Evolutionary conservation across 2,797 vertebrate species (phyloP).

Genomic region (Gadopsis bispinosus): DNA sequence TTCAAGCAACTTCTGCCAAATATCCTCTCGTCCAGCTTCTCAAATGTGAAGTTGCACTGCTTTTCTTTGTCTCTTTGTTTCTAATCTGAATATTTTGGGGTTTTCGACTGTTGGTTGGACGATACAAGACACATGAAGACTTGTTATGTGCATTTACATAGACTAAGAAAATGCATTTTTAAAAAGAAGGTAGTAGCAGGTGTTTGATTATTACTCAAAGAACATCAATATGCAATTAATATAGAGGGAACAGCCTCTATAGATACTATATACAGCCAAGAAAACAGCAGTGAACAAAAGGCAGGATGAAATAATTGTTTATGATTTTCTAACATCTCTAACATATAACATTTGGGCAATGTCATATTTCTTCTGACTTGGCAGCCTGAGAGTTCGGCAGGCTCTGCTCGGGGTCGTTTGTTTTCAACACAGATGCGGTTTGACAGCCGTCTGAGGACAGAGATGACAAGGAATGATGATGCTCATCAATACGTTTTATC

Average conservation of each 20-base stretch:
- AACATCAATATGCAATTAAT: not conserved
- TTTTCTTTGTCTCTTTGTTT: not conserved
- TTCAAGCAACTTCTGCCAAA: not conserved
- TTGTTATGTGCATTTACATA: not conserved
- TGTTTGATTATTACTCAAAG: constrained; percentile 12
- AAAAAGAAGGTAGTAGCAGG: not conserved
- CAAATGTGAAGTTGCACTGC: not conserved
- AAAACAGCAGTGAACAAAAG: not conserved
- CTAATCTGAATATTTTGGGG: not conserved
- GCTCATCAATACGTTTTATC: constrained; percentile 14
- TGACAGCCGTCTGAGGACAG: constrained; percentile 13
- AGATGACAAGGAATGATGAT: constrained; percentile 18
- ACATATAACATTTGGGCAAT: not conserved
- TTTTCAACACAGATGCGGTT: not conserved
- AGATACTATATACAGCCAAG: not conserved
- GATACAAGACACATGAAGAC: not conserved
- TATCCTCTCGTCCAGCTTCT: not conserved
- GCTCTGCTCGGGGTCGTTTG: no score
- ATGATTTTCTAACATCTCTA: not conserved
- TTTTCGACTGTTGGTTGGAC: not conserved
- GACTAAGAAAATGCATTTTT: not conserved
- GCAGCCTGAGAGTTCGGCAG: not conserved
- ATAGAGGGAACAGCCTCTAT: not conserved
- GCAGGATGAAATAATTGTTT: not conserved
- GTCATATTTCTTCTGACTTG: not conserved